Percentiles rank a stretch among this genome's conserved stretches.
These are phyloP conservation scores for Darevskia nairensis DNA, from an alignment of 2,797 vertebrate species.

Conservation along the genomic window DNA sequence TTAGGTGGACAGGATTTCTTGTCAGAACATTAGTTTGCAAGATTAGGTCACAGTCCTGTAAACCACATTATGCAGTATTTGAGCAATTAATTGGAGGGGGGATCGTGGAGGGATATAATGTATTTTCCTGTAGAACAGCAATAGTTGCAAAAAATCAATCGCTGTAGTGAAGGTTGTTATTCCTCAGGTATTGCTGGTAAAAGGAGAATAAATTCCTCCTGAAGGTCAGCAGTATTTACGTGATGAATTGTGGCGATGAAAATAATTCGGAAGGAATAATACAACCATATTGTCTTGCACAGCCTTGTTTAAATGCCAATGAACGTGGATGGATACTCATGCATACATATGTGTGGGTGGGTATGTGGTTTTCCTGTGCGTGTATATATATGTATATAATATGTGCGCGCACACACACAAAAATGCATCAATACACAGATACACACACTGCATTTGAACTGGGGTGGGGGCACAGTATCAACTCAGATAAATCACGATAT, in stretches of 20 bases:
- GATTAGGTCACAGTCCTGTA: not conserved
- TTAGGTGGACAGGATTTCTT: slow-evolving; percentile 26
- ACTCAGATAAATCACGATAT: not conserved
- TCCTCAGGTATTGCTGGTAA: not conserved
- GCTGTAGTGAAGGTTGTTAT: not conserved
- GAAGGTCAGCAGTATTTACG: not conserved
- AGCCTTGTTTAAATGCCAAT: not conserved
- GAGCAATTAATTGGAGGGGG: not conserved
- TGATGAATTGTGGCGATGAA: not conserved
- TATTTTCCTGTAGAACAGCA: not conserved
- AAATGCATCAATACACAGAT: not conserved
- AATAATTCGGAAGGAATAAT: not conserved
- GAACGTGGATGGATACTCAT: not conserved
- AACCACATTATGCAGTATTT: not conserved
- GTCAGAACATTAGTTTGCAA: slow-evolving; percentile 29
- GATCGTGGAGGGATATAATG: not conserved
- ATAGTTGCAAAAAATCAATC: not conserved
- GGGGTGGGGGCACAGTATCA: too few species aligned
- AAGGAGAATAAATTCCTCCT: not conserved
- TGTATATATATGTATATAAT: too few species aligned
- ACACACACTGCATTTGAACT: not conserved
- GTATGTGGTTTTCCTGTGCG: too few species aligned
- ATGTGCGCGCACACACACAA: too few species aligned
- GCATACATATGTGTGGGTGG: not conserved
- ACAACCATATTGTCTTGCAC: not conserved